phyloP scores from a whole-genome alignment of 2,888 invertebrate genomes.

The Aspidiotus rigidus region DNA sequence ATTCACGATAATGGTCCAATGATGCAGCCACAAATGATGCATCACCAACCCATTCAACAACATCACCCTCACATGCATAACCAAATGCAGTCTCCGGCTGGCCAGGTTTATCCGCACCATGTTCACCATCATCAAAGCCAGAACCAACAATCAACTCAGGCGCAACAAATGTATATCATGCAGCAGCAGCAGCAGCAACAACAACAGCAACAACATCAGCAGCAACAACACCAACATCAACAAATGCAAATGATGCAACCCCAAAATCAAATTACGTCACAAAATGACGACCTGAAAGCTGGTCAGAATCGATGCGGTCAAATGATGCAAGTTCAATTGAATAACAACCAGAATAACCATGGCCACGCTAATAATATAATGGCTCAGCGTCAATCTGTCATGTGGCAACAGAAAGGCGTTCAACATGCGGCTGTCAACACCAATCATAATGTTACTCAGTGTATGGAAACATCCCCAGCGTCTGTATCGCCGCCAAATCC shows the following conservation, averaged over 20 bases:
- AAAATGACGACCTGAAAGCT: slow-evolving; percentile 7
- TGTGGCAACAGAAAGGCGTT: slow-evolving; percentile 1
- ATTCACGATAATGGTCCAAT: slow-evolving; percentile 22
- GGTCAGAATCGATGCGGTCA: slow-evolving; percentile 3
- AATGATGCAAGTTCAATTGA: slow-evolving; percentile 8
- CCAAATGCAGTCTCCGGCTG: slow-evolving; percentile 21
- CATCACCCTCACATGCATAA: slow-evolving; percentile 16
- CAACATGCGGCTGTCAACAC: neutral
- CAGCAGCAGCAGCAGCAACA: slow-evolving; percentile 15
- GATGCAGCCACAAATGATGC: slow-evolving; percentile 11
- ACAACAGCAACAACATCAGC: slow-evolving; percentile 11
- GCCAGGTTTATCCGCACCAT: slow-evolving; percentile 31
- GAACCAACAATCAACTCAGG: slow-evolving; percentile 8
- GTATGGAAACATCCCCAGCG: neutral
- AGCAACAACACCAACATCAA: slow-evolving; percentile 22
- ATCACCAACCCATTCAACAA: slow-evolving; percentile 17
- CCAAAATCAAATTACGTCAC: neutral
- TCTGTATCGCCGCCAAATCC: slow-evolving; percentile 42
- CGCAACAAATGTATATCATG: slow-evolving; percentile 10
- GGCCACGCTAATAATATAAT: neutral
- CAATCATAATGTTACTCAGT: neutral
- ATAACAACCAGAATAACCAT: slow-evolving; percentile 3
- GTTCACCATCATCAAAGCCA: slow-evolving; percentile 20
- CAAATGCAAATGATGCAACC: slow-evolving; percentile 21
- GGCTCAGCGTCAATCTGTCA: neutral